Evolutionary conservation across 2,797 vertebrate genomes (phyloP), one percentile per base, ranked within the genome.

Genomic region (Prunella strophiata): DNA sequence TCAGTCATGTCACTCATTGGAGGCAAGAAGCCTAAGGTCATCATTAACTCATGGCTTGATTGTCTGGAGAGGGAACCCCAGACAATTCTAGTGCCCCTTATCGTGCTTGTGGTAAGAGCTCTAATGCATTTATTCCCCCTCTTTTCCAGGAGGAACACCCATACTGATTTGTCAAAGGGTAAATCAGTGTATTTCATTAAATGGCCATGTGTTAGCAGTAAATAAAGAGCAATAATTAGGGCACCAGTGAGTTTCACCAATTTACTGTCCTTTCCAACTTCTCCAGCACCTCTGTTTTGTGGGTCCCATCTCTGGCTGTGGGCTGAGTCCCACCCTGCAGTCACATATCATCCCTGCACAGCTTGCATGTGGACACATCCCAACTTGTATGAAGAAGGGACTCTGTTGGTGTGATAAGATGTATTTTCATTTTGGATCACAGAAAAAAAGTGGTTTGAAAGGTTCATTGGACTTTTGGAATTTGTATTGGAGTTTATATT

Each of bases 1-100:
- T 97, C 96, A 97, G 57, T 74, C 65, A 13, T 57, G 48, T 80
- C 90, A 93, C 63, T 84, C 73, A 61, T 59, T 80, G 68, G 67
- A 83, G 83, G 71, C 83, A 84, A 89, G 85, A 61, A 85, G 92
- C 97, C 94, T 81, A 68, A 96, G 85, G 95, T 97, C 57, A 90
- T 95, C 89, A 77, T 97, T 96, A 95, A 63, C 76, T 86, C 58
- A 61, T 89, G 83, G 77, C 81, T 96, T 96, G 68, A 93, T 88
- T 92, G 78, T 94, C 95, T 95, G 90, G 58, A 96, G 95, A 95
- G 93, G 88, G 96, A 96, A 89, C 85, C 38, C 65, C 63, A 81
- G 76, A 81, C 78, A 23, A 84, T 85, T 92, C 66, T 62, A 80
- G 85, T 70, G 38, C 80, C 72, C 93, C 78, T 94, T 93, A 78